These are phyloP conservation scores for Felis chaus DNA, from an alignment of 2,113 vertebrate genomes.

Conservation along the genomic window DNA sequence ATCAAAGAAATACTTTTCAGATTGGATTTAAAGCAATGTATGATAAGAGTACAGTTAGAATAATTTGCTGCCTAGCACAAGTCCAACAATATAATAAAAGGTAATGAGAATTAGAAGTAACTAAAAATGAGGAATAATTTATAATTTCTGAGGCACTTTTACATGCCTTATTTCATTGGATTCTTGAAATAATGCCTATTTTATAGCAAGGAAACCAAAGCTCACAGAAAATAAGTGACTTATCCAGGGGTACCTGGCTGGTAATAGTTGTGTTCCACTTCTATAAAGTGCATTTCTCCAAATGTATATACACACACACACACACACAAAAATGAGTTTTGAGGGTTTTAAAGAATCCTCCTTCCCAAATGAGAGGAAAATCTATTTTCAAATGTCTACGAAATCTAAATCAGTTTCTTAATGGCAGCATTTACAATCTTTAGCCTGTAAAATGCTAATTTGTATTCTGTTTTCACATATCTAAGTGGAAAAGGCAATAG, in stretches of 20 bases:
- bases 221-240: not conserved
- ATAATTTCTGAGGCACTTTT: not conserved
- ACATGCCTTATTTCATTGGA: not conserved
- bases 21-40: constrained; percentile 9
- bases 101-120: not conserved
- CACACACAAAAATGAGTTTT: not conserved
- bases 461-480: not conserved
- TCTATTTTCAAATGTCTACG: not conserved
- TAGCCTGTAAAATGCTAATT: not conserved
- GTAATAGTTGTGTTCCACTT: not conserved
- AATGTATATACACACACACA: not conserved
- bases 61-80: not conserved
- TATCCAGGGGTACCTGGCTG: not conserved
- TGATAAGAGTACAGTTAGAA: not conserved
- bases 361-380: not conserved
- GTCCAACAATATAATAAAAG: not conserved
- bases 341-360: not conserved
- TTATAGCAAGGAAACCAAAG: not conserved
- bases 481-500: not conserved
- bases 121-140: not conserved
- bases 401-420: not conserved
- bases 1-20: not conserved
- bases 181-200: constrained; percentile 3
- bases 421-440: not conserved
- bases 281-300: not conserved